phyloP scores from a whole-genome alignment of 2,113 vertebrate genomes.

The Elephas maximus region DNA sequence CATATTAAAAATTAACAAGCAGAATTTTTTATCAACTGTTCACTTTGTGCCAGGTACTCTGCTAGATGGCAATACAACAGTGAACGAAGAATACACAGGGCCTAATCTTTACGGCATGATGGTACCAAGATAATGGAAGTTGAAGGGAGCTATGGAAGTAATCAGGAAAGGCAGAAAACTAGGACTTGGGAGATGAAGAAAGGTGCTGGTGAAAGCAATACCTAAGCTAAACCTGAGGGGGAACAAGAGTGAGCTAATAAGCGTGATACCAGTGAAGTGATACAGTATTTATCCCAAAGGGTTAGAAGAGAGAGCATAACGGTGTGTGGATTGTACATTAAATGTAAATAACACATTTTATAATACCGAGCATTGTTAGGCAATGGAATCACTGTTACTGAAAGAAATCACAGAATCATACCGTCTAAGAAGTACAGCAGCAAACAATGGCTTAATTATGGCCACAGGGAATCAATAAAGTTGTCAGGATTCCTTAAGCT shows the following conservation, averaged over 20 bases:
- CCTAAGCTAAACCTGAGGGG: not conserved
- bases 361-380: not conserved
- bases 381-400: not conserved
- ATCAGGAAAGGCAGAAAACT: not conserved
- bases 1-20: not conserved
- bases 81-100: not conserved
- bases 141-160: not conserved
- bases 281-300: not conserved
- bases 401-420: not conserved
- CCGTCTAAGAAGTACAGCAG: not conserved
- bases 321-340: not conserved
- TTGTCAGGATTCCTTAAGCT: not conserved
- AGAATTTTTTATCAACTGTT: not conserved
- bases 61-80: not conserved
- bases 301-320: not conserved
- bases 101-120: not conserved
- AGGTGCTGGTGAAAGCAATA: not conserved
- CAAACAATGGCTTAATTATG: not conserved
- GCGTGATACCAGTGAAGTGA: not conserved
- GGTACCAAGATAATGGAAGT: not conserved
- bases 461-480: not conserved
- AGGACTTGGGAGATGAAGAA: not conserved
- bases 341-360: not conserved
- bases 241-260: not conserved
- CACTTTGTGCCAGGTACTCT: not conserved